Conservation (phyloP, 2,113 vertebrate species). For the Ardeotis arabs region DNA sequence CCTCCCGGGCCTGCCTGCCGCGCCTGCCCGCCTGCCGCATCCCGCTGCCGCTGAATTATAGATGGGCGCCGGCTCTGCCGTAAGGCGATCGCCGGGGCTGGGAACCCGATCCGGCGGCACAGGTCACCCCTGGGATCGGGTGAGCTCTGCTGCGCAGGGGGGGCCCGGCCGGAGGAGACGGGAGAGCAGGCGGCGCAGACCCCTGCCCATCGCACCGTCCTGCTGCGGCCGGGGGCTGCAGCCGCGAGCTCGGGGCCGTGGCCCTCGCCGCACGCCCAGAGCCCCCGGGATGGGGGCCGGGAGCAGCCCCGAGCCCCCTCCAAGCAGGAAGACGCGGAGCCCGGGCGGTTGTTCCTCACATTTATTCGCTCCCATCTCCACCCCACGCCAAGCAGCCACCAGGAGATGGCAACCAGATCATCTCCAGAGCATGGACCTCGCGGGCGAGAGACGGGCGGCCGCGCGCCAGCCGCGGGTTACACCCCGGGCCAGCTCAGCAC, state of each 20-base stretch:
- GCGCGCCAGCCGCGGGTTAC: not conserved
- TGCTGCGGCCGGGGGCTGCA: not conserved
- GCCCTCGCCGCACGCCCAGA: fast-evolving
- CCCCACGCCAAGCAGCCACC: not conserved
- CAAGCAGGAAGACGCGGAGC: not conserved
- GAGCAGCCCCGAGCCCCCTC: fast-evolving
- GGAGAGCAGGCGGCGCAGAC: too few relatives aligned
- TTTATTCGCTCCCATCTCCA: conserved; percentile 51
- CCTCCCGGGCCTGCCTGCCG: conserved; percentile 49
- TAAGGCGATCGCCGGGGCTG: conserved; percentile 72
- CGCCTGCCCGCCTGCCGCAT: conserved; percentile 64
- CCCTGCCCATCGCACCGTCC: fast-evolving
- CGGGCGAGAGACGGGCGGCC: not conserved
- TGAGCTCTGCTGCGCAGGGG: not conserved
- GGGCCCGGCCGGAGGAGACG: not conserved
- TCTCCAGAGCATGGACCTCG: not conserved
- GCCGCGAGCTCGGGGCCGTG: fast-evolving
- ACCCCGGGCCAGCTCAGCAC: not conserved
- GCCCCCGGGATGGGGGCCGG: fast-evolving
- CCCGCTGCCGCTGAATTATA: conserved; percentile 83
- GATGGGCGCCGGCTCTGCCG: conserved; percentile 70
- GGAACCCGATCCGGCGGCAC: conserved; percentile 71
- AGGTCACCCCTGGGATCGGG: conserved; percentile 57
- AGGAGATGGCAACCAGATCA: not conserved
- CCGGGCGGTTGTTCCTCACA: not conserved